Evolutionary conservation across 1,140 invertebrate genomes (phyloP).

Genomic region (Aphaenogaster ashmeadi): DNA sequence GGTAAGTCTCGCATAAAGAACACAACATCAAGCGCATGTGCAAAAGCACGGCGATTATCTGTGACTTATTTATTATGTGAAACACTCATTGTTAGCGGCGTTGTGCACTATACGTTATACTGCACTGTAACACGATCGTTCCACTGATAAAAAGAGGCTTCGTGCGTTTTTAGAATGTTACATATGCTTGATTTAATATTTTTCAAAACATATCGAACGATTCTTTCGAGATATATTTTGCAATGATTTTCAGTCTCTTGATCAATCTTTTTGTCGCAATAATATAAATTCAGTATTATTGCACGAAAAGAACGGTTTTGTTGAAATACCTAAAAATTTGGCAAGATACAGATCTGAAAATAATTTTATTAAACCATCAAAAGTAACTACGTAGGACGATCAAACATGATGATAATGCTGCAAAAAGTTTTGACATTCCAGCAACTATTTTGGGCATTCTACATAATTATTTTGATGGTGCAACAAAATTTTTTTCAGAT

Average conservation of each 20-base stretch:
- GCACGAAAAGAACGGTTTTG: too few relatives aligned
- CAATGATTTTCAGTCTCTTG: neutral
- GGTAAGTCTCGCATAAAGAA: neutral
- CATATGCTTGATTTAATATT: neutral
- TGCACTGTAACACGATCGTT: constrained; percentile 19
- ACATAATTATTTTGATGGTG: too few relatives aligned
- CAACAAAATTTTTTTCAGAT: too few relatives aligned
- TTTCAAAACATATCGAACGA: neutral
- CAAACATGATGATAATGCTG: too few relatives aligned
- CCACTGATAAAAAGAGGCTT: neutral
- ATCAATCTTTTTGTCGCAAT: neutral
- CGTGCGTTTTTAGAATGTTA: neutral
- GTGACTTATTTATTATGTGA: constrained; percentile 51
- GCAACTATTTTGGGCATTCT: too few relatives aligned
- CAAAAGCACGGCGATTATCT: constrained; percentile 5
- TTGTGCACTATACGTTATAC: neutral
- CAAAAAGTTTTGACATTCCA: too few relatives aligned
- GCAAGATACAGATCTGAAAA: too few relatives aligned
- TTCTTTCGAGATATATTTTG: neutral
- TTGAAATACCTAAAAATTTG: too few relatives aligned
- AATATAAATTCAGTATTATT: neutral
- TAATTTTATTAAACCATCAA: too few relatives aligned
- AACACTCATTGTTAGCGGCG: constrained; percentile 39
- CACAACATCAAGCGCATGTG: neutral
- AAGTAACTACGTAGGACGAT: too few relatives aligned